Evolutionary conservation across 2,888 invertebrate genomes (phyloP).

Genomic region (Parasteatoda lunata): DNA sequence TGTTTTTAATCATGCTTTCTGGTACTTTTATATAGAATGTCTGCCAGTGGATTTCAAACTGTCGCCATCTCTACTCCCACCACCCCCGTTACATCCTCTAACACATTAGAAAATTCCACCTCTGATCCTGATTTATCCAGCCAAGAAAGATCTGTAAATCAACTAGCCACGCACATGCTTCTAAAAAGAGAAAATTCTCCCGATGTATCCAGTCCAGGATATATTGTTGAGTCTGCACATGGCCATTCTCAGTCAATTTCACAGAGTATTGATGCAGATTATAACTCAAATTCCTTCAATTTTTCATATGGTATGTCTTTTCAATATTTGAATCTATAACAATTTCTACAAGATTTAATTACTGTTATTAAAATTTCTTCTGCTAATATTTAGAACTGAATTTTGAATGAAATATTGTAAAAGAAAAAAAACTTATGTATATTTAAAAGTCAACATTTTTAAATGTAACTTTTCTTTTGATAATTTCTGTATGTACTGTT

Average conservation of each 20-base stretch:
- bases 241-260: constrained; percentile 41
- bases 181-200: constrained; percentile 60
- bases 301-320: constrained; percentile 57
- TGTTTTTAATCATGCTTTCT: constrained; percentile 16
- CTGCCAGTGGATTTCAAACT: constrained; percentile 61
- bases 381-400: no score
- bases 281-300: constrained; percentile 62
- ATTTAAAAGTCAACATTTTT: no score
- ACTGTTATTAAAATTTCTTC: no score
- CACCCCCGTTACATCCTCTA: constrained; percentile 51
- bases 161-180: constrained; percentile 47
- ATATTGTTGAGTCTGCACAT: constrained; percentile 41
- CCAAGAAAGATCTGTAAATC: constrained; percentile 28
- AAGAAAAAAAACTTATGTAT: no score
- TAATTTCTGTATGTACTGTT: no score
- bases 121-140: constrained; percentile 26
- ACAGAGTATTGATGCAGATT: constrained; percentile 56
- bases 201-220: constrained; percentile 50
- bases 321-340: no score
- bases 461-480: no score
- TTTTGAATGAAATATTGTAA: no score
- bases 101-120: constrained; percentile 32
- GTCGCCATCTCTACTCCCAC: constrained; percentile 57
- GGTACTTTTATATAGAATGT: constrained; percentile 56
- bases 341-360: no score